Evolutionary conservation across 2,888 invertebrate genomes (phyloP).

Genomic region (Macrosoma leucophasiata): DNA sequence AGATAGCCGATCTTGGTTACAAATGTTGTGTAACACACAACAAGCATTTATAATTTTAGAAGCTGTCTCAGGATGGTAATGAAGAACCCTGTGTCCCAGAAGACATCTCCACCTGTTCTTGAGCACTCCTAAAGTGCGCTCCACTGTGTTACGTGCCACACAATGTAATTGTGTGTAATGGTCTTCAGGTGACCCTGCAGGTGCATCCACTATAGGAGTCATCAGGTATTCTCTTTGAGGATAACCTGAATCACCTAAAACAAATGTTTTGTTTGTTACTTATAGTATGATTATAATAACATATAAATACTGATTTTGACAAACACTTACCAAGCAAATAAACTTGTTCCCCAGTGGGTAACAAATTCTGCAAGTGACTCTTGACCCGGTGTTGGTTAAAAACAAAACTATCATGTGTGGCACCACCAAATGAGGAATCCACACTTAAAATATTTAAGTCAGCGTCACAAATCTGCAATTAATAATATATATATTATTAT

Average conservation of each 20-base stretch:
- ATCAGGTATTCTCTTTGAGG: too few species aligned
- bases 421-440: background rate
- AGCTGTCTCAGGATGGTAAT: slow-evolving; percentile 3
- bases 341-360: background rate
- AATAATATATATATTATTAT: background rate
- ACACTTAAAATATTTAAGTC: background rate
- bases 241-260: too few species aligned
- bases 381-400: background rate
- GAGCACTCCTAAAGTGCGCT: slow-evolving; percentile 1
- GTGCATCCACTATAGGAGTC: too few species aligned
- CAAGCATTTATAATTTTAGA: slow-evolving; percentile 3
- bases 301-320: too few species aligned
- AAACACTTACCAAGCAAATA: too few species aligned
- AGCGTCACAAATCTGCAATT: background rate
- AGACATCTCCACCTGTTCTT: slow-evolving; percentile 2
- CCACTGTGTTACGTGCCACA: background rate
- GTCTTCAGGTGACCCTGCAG: too few species aligned
- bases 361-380: background rate
- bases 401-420: background rate
- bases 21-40: background rate
- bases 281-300: too few species aligned
- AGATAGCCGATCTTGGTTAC: too few species aligned
- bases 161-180: slow-evolving; percentile 1
- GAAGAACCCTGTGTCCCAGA: background rate
- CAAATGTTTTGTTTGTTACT: too few species aligned